These are phyloP conservation scores for Minunthozetes semirufus DNA, from an alignment of 2,888 invertebrate species.

Conservation along the genomic window DNA sequence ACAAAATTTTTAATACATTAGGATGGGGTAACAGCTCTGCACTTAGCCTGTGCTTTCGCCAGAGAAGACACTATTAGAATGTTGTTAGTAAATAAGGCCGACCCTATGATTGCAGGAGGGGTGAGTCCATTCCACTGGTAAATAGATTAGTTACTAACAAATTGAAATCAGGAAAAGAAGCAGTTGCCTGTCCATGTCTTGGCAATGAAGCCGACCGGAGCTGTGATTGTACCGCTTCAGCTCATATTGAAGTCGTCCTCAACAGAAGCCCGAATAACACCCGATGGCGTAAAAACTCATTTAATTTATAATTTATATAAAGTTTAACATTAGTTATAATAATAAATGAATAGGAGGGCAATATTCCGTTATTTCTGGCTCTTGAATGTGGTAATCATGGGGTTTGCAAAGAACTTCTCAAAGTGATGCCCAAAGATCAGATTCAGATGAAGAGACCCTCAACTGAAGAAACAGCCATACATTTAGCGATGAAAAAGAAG, in stretches of 20 bases:
- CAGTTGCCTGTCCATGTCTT: conserved; percentile 94
- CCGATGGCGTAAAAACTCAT: conserved; percentile 70
- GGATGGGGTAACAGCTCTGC: conserved; percentile 93
- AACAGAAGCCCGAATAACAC: conserved; percentile 75
- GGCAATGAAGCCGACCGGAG: conserved; percentile 82
- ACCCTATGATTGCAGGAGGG: conserved; percentile 85
- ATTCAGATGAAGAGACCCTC: conserved; percentile 60
- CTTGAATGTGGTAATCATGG: conserved; percentile 92
- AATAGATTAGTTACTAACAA: not conserved
- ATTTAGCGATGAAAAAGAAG: conserved; percentile 83
- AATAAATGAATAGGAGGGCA: conserved; percentile 60
- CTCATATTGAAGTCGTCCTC: conserved; percentile 78
- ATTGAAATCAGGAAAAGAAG: conserved; percentile 74
- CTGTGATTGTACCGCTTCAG: conserved; percentile 81
- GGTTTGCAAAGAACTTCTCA: conserved; percentile 85
- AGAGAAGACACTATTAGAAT: conserved; percentile 89
- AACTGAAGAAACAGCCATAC: conserved; percentile 86
- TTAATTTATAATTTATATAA: not conserved
- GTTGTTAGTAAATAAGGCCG: conserved; percentile 77
- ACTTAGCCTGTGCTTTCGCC: conserved; percentile 89
- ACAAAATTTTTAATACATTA: conserved; percentile 48
- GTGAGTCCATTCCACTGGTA: conserved; percentile 57
- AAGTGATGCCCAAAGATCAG: conserved; percentile 42
- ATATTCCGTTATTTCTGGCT: conserved; percentile 84
- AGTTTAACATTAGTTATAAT: too few relatives aligned